Percentiles rank a stretch among this genome's conserved stretches.
Conservation (phyloP, 2,797 vertebrate genomes). For the Poecilia gillii region DNA sequence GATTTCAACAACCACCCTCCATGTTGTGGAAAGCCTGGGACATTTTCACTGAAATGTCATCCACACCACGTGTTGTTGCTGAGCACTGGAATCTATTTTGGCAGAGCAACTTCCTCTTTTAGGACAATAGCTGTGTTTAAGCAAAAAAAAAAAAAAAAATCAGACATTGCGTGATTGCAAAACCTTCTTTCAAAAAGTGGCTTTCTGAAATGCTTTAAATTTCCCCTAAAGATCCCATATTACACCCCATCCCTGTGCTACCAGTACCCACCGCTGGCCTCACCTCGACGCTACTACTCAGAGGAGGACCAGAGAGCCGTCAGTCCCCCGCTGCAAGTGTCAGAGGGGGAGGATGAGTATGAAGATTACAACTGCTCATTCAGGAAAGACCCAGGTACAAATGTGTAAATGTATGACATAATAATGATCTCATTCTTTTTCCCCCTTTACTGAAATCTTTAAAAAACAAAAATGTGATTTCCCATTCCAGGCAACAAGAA, state of each 20-base stretch:
- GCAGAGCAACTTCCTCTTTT: constrained; percentile 77
- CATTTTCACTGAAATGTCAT: constrained; percentile 55
- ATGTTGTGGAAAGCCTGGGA: constrained; percentile 33
- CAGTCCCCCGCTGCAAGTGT: constrained; percentile 91
- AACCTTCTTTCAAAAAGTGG: constrained; percentile 14
- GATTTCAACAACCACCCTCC: not conserved
- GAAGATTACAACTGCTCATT: constrained; percentile 82
- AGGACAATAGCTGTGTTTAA: constrained; percentile 61
- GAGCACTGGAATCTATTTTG: constrained; percentile 57
- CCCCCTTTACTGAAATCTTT: not conserved
- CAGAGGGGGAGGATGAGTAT: constrained; percentile 87
- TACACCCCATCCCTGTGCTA: constrained; percentile 83
- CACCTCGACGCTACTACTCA: constrained; percentile 87
- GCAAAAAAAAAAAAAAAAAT: constrained; percentile 38
- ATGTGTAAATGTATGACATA: not conserved
- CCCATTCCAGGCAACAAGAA: constrained; percentile 89
- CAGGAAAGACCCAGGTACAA: constrained; percentile 86
- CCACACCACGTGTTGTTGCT: constrained; percentile 27
- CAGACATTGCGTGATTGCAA: constrained; percentile 18
- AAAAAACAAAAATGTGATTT: constrained; percentile 17
- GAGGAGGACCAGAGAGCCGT: constrained; percentile 87
- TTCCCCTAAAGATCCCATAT: constrained; percentile 84
- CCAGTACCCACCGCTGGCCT: constrained; percentile 74
- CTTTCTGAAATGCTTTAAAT: constrained; percentile 21
- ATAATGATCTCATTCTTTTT: not conserved